These are phyloP conservation scores for Chesias legatella DNA, from an alignment of 2,888 invertebrate genomes.

Conservation along the genomic window DNA sequence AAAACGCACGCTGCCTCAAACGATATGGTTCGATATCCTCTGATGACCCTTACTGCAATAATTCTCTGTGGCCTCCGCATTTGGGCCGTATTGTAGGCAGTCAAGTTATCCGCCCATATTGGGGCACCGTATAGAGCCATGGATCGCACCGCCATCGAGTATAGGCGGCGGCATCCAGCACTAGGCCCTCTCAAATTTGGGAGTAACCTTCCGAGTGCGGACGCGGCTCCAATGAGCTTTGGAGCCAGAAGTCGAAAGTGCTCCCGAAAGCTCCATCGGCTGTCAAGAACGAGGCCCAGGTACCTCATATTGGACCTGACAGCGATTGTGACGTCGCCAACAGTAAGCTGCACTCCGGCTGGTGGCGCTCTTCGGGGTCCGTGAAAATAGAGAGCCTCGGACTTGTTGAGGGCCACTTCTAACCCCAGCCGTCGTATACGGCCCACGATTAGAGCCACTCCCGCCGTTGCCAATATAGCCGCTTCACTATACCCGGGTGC, in stretches of 20 bases:
- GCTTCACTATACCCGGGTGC: constrained; percentile 8
- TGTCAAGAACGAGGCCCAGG: constrained; percentile 16
- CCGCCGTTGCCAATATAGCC: constrained; percentile 11
- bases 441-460: constrained; percentile 7
- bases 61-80: not conserved
- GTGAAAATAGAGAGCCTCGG: constrained; percentile 14
- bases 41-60: not conserved
- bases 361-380: constrained; percentile 5
- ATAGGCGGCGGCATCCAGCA: constrained; percentile 1
- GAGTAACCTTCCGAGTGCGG: constrained; percentile 1
- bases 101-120: not conserved
- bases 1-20: not conserved
- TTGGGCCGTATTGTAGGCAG: not conserved
- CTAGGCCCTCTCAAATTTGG: constrained; percentile 10
- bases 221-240: constrained; percentile 4
- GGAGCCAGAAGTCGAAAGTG: constrained; percentile 10
- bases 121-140: not conserved
- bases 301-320: constrained; percentile 7
- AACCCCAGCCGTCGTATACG: constrained; percentile 14
- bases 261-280: constrained; percentile 12
- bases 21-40: not conserved
- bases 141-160: constrained; percentile 3
- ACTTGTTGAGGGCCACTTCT: constrained; percentile 8
- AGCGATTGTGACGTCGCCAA: not conserved
- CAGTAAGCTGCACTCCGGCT: not conserved